Evolutionary conservation across 2,797 vertebrate species (phyloP).

Genomic region (Acanthurus leucopareius): DNA sequence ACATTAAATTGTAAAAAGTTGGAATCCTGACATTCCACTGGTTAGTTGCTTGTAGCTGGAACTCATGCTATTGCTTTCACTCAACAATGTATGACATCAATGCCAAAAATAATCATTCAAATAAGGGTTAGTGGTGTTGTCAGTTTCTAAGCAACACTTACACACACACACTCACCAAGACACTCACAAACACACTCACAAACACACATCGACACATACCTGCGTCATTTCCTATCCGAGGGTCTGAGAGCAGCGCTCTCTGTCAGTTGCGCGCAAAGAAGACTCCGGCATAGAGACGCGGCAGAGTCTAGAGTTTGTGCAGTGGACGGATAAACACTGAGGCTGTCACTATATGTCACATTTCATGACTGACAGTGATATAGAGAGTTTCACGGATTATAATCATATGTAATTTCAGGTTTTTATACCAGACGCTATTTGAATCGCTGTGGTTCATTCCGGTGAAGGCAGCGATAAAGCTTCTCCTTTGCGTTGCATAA

Average conservation of each 20-base stretch:
- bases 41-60: background rate
- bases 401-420: background rate
- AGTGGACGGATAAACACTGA: background rate
- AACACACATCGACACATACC: conserved; percentile 51
- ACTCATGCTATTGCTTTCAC: conserved; percentile 8
- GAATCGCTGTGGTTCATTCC: background rate
- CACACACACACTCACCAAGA: conserved; percentile 36
- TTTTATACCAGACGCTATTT: background rate
- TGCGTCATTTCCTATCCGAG: conserved; percentile 84
- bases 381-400: background rate
- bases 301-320: conserved; percentile 21
- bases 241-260: conserved; percentile 40
- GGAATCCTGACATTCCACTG: background rate
- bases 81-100: conserved; percentile 59
- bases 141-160: conserved; percentile 82
- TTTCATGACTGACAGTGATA: background rate
- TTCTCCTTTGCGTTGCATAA: background rate
- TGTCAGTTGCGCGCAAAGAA: conserved; percentile 43
- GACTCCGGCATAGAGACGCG: background rate
- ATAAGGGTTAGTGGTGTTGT: conserved; percentile 61
- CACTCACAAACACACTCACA: conserved; percentile 42
- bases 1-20: background rate
- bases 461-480: background rate
- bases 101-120: conserved; percentile 58
- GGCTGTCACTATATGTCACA: too few relatives aligned